Base-by-base conservation (phyloP, 2,113 vertebrate genomes). In the Carlito syrichta region DNA sequence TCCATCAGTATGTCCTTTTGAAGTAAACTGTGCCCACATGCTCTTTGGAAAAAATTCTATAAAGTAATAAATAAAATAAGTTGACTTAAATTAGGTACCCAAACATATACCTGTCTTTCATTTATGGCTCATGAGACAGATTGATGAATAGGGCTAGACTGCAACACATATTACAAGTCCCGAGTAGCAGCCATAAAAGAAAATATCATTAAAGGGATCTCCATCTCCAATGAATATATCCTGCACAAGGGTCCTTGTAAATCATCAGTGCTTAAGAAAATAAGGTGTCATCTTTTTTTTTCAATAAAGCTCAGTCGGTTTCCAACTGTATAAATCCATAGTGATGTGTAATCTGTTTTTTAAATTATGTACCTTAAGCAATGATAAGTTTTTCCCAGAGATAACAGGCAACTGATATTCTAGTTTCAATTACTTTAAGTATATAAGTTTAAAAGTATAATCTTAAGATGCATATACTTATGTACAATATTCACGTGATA, bases 221-320 rank as follows among this genome's bases (percentile, higher is more conserved):
- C 90, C 63, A 93, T 94, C 69, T 69, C 96, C 82, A 97, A 60
- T 95, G 94, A 94, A 97, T 94, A 95, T 56, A 71, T 91, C 97
- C 86, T 92, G 91, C 35, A 93, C 85, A 58, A 73, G 90, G 95
- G 91, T 86, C 86, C 96, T 94, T 95, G 96, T 97, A 92, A 98
- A 97, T 96, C 92, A 90, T 83, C 40, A 92, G 81, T 22, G 58
- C 97, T 98, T 82, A 96, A 92, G 96, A 96, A 96, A 87, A 96
- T 3, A 8, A 54, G 23, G 40, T 6, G 13, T 16, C 96, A 66
- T 96, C 89, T 78, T 68, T 69, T 94, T 86, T 12, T 81, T 48
- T 3, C 83, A 96, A 40, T 94, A 96, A 95, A 87, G 20, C 8
- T 97, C 84, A 89, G 85, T 56, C 94, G 89, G 89, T 95, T 98